Conservation (phyloP, 2,113 vertebrate genomes). For the Triplophysa tibetana region DNA sequence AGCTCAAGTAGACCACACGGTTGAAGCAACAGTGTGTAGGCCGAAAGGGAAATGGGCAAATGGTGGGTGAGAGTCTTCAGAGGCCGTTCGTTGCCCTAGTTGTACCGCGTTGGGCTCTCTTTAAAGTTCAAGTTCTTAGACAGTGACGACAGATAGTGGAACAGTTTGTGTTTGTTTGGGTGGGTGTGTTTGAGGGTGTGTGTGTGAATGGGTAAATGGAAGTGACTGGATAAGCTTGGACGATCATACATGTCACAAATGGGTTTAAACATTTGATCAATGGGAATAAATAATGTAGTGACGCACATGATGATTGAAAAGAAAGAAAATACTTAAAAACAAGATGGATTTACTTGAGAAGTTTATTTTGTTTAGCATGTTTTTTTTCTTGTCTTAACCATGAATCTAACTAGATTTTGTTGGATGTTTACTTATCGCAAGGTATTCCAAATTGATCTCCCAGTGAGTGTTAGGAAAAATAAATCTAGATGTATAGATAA, state of each 20-base stretch:
- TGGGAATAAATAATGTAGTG: neutral
- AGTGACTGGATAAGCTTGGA: conserved; percentile 4
- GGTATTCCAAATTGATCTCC: no score
- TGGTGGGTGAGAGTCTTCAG: neutral
- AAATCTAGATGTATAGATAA: no score
- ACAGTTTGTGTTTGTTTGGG: conserved; percentile 30
- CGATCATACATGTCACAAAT: conserved; percentile 15
- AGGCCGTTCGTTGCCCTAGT: conserved; percentile 2
- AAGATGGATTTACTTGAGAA: no score
- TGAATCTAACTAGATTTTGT: no score
- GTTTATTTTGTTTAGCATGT: no score
- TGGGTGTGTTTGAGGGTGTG: conserved; percentile 26
- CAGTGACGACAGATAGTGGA: conserved; percentile 40
- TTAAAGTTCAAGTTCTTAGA: conserved; percentile 19
- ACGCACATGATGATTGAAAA: neutral
- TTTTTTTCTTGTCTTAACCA: no score
- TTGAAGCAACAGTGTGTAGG: conserved; percentile 66
- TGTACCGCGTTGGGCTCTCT: neutral
- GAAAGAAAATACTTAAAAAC: neutral
- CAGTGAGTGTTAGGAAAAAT: no score
- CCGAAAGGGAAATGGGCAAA: conserved; percentile 47
- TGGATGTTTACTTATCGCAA: no score
- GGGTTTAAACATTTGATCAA: conserved; percentile 15
- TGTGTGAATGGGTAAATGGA: conserved; percentile 28
- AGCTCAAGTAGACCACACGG: conserved; percentile 69